phyloP scores from a whole-genome alignment of 2,797 vertebrate genomes.

The Chelonia mydas region DNA sequence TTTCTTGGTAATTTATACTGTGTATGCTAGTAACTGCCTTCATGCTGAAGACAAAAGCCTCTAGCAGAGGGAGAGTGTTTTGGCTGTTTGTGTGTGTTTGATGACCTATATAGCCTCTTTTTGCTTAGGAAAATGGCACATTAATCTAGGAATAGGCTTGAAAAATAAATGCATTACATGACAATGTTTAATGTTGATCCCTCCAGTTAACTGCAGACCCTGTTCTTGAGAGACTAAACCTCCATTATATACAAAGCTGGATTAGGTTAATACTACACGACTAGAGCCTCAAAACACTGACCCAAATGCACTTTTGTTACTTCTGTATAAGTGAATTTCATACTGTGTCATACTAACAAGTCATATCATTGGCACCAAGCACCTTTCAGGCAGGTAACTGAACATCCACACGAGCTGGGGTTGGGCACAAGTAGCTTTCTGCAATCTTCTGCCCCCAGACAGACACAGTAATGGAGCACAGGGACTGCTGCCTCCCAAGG shows the following conservation, averaged over 20 bases:
- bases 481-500: neutral
- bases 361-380: neutral
- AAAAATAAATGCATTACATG: neutral
- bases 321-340: neutral
- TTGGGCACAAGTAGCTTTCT: neutral
- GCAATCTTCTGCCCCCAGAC: neutral
- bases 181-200: neutral
- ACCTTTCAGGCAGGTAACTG: neutral
- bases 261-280: neutral
- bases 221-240: neutral
- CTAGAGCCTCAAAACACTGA: neutral
- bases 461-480: neutral
- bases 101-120: neutral
- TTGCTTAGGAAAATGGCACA: neutral
- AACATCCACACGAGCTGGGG: neutral
- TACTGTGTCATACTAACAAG: neutral
- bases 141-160: neutral
- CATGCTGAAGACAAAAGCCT: conserved; percentile 5
- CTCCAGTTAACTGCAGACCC: neutral
- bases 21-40: neutral
- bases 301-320: neutral
- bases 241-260: neutral
- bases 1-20: conserved; percentile 32
- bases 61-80: neutral
- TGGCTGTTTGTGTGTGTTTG: neutral